These are phyloP conservation scores for Pterobdella sp. DNA, from an alignment of 2,888 invertebrate species.

Conservation along the genomic window DNA sequence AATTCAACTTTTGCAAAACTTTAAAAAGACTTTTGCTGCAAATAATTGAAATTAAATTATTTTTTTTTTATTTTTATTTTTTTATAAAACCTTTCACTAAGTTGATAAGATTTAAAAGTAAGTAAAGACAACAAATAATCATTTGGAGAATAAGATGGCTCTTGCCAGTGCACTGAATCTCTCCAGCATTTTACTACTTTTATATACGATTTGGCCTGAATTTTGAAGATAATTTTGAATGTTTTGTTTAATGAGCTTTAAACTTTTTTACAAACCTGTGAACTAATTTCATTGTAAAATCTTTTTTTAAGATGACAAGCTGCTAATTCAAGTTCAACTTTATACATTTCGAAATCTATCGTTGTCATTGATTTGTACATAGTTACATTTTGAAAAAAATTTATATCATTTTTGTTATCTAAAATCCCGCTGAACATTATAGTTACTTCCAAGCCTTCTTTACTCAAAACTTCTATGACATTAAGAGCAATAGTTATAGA, in stretches of 20 bases:
- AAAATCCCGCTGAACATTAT: neutral
- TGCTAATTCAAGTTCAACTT: neutral
- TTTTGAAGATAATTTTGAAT: neutral
- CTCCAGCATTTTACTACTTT: slow-evolving; percentile 40
- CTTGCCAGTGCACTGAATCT: slow-evolving; percentile 37
- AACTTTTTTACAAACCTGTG: neutral
- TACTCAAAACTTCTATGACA: slow-evolving; percentile 36
- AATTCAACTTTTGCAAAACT: slow-evolving; percentile 35
- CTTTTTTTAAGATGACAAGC: slow-evolving; percentile 13
- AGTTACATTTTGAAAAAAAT: neutral
- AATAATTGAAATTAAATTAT: slow-evolving; percentile 5
- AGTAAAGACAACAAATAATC: slow-evolving; percentile 38
- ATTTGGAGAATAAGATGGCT: slow-evolving; percentile 35
- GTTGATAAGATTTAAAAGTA: slow-evolving; percentile 38
- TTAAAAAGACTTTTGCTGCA: slow-evolving; percentile 35
- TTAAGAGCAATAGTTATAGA: slow-evolving; percentile 31
- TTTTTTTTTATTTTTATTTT: neutral
- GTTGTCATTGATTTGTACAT: neutral
- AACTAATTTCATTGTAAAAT: slow-evolving; percentile 10
- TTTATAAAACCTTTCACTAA: slow-evolving; percentile 35
- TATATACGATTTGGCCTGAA: slow-evolving; percentile 38
- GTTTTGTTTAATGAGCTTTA: neutral
- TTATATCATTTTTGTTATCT: neutral
- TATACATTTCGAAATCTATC: neutral
- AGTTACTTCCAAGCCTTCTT: slow-evolving; percentile 17